A percentile compares a stretch with the other conserved stretches of the same genome.
These are phyloP conservation scores for Tapirus indicus DNA, from an alignment of 2,797 vertebrate genomes.

Conservation along the genomic window DNA sequence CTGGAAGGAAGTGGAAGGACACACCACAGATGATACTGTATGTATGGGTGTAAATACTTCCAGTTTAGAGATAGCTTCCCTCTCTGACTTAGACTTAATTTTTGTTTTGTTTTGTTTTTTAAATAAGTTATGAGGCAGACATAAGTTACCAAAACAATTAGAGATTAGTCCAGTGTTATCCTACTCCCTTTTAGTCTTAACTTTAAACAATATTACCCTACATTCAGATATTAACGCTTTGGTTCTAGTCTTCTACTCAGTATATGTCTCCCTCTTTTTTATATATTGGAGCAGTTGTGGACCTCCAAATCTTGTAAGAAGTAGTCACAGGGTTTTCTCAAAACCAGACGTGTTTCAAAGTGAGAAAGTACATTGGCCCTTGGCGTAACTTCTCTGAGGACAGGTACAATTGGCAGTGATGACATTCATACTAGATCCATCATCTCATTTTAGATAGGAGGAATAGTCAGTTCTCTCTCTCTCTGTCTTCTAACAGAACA, in stretches of 20 bases:
- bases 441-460: not conserved
- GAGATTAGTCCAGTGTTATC: not conserved
- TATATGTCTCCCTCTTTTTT: not conserved
- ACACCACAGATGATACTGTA: not conserved
- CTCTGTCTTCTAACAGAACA: not conserved
- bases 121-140: not conserved
- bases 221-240: not conserved
- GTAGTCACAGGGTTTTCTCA: not conserved
- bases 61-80: not conserved
- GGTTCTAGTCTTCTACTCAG: not conserved
- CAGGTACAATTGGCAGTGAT: not conserved
- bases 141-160: not conserved
- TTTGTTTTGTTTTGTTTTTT: constrained; percentile 17
- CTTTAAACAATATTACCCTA: not conserved
- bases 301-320: not conserved
- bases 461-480: not conserved
- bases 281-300: not conserved
- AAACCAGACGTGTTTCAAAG: not conserved
- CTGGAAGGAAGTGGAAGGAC: not conserved
- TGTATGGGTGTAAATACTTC: not conserved
- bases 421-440: not conserved
- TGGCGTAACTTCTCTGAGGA: not conserved
- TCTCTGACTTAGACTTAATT: not conserved
- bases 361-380: not conserved
- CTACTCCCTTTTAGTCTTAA: not conserved